Evolutionary conservation across 1,140 invertebrate species (phyloP).

Genomic region (Luehdorfia chinensis): DNA sequence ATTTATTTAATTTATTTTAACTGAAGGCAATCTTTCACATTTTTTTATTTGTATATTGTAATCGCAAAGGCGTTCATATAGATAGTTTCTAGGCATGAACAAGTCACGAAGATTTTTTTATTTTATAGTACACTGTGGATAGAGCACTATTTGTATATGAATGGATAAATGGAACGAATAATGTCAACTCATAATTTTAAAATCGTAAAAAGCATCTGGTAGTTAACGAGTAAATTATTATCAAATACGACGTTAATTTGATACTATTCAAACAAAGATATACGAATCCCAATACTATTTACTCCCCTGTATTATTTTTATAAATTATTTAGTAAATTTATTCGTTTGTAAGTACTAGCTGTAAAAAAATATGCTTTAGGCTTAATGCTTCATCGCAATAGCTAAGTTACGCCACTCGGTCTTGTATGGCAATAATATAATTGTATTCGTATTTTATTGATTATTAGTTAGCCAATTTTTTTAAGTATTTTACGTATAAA

Average conservation of each 20-base stretch:
- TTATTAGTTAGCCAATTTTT: conserved; percentile 64
- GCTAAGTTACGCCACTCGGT: conserved; percentile 49
- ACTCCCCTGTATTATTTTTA: conserved; percentile 58
- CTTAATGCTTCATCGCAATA: conserved; percentile 54
- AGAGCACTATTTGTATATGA: conserved; percentile 43
- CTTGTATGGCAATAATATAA: conserved; percentile 52
- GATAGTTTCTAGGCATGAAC: conserved; percentile 4
- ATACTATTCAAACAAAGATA: conserved; percentile 29
- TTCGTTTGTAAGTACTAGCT: conserved; percentile 56
- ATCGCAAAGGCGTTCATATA: no score
- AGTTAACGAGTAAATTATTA: conserved; percentile 30
- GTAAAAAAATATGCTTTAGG: conserved; percentile 60
- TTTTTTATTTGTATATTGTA: no score
- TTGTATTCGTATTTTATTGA: conserved; percentile 54
- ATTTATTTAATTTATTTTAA: no score
- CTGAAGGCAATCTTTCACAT: no score
- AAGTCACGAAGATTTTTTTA: conserved; percentile 5
- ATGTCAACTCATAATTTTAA: conserved; percentile 6
- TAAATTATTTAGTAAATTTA: conserved; percentile 62
- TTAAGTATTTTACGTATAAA: conserved; percentile 51
- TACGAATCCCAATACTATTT: conserved; percentile 38
- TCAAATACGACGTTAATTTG: conserved; percentile 26
- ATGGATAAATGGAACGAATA: conserved; percentile 10
- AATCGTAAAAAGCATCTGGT: conserved; percentile 12
- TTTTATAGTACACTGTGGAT: conserved; percentile 41